phyloP scores from a whole-genome alignment of 2,888 invertebrate genomes.

The Drosophila anomelani region DNA sequence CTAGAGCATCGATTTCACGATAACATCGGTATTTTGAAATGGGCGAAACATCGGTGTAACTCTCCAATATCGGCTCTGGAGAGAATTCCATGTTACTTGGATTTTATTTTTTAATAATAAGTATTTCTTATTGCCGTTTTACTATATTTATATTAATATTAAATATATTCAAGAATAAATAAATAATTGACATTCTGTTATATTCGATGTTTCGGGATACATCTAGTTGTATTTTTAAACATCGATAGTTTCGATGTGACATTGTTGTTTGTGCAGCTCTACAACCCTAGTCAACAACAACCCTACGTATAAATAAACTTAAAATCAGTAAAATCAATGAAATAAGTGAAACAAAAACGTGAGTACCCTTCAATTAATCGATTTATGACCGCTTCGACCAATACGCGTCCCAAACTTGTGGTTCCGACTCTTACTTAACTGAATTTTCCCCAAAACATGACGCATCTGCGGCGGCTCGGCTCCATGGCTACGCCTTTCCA shows the following conservation, averaged over 20 bases:
- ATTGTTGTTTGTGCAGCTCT: background rate
- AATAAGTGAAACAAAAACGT: conserved; percentile 57
- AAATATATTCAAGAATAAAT: background rate
- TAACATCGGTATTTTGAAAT: background rate
- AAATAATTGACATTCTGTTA: background rate
- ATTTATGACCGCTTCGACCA: conserved; percentile 53
- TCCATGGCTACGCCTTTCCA: conserved; percentile 72
- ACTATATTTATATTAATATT: background rate
- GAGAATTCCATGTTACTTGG: background rate
- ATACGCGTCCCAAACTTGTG: background rate
- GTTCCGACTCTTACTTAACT: conserved; percentile 59
- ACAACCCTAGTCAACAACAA: conserved; percentile 16
- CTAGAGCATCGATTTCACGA: background rate
- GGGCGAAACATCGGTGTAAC: background rate
- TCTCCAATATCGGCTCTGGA: background rate
- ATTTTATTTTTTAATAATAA: background rate
- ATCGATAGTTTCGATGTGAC: background rate
- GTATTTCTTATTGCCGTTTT: no score
- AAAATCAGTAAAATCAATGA: conserved; percentile 59
- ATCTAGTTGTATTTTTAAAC: background rate
- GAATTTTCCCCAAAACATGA: conserved; percentile 75
- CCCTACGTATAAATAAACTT: conserved; percentile 38
- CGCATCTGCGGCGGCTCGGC: conserved; percentile 72
- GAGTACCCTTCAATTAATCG: conserved; percentile 45
- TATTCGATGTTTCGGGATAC: no score